phyloP scores from a whole-genome alignment of 2,888 invertebrate species.

The Fragum fragum region DNA sequence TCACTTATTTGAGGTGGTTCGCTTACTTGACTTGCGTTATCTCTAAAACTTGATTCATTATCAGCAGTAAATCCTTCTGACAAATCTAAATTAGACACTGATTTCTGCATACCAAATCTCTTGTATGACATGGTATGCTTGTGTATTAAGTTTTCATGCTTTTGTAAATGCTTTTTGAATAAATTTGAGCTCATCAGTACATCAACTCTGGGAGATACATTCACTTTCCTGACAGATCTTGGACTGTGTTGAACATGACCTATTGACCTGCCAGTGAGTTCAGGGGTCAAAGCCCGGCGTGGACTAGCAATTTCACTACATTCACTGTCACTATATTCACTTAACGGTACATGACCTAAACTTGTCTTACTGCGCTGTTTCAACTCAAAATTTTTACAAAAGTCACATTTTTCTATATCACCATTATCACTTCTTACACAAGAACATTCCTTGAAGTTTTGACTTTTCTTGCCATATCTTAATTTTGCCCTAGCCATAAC shows the following conservation, averaged over 20 bases:
- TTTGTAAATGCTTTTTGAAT: constrained; percentile 76
- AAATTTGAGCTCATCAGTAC: constrained; percentile 73
- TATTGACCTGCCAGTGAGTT: constrained; percentile 38
- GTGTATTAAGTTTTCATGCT: constrained; percentile 68
- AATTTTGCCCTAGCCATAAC: constrained; percentile 63
- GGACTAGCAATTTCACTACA: constrained; percentile 56
- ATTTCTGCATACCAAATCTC: constrained; percentile 70
- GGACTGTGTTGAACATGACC: constrained; percentile 36
- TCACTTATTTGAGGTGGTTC: constrained; percentile 17
- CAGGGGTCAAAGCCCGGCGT: constrained; percentile 60
- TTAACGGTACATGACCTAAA: constrained; percentile 38
- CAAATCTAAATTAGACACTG: constrained; percentile 75
- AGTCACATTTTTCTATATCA: constrained; percentile 41
- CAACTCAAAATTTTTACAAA: constrained; percentile 51
- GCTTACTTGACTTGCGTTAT: constrained; percentile 24
- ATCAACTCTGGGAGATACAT: constrained; percentile 74
- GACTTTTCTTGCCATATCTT: constrained; percentile 56
- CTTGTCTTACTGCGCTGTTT: constrained; percentile 48
- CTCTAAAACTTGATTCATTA: constrained; percentile 31
- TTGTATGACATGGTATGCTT: constrained; percentile 56
- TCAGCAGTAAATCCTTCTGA: constrained; percentile 58
- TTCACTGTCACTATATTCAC: constrained; percentile 42
- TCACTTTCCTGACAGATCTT: constrained; percentile 58
- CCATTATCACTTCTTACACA: constrained; percentile 56
- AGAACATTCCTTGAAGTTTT: constrained; percentile 57